phyloP scores from a whole-genome alignment of 2,797 vertebrate species.

The Peromyscus nudipes region DNA sequence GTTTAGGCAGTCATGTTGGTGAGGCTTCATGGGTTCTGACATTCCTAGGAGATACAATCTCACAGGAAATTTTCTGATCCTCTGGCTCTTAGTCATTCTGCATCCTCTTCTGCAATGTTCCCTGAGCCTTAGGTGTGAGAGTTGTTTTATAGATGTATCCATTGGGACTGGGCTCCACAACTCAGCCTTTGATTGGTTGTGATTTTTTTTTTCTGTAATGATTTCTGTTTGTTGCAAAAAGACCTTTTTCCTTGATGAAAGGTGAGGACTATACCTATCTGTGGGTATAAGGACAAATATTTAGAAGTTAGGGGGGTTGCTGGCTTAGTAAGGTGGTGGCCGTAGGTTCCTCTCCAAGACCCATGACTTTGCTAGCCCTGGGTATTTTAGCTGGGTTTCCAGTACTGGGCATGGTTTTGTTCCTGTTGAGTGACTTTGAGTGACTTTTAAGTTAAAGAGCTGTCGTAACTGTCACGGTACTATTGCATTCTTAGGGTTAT shows the following conservation, averaged over 20 bases:
- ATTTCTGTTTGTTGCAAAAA: background rate
- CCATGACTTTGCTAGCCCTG: background rate
- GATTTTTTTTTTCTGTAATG: background rate
- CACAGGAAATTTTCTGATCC: background rate
- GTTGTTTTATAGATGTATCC: background rate
- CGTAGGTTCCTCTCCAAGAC: background rate
- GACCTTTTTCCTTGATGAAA: background rate
- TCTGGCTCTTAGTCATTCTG: background rate
- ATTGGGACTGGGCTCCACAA: background rate
- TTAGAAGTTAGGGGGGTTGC: background rate
- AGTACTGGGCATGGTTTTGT: background rate
- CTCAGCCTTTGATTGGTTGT: background rate
- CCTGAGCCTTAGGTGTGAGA: background rate
- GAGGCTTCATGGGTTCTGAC: background rate
- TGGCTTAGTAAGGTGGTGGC: background rate
- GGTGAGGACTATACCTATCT: background rate
- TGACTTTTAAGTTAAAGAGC: background rate
- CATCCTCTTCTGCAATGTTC: background rate
- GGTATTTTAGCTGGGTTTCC: background rate
- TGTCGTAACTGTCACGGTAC: background rate
- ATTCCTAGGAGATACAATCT: background rate
- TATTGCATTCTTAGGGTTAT: background rate
- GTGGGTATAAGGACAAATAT: background rate
- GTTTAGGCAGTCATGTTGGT: background rate
- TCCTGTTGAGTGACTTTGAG: background rate